Percentiles rank a stretch among this genome's conserved stretches.
phyloP scores from a whole-genome alignment of 2,113 vertebrate genomes.

The Mystacornis crossleyi region DNA sequence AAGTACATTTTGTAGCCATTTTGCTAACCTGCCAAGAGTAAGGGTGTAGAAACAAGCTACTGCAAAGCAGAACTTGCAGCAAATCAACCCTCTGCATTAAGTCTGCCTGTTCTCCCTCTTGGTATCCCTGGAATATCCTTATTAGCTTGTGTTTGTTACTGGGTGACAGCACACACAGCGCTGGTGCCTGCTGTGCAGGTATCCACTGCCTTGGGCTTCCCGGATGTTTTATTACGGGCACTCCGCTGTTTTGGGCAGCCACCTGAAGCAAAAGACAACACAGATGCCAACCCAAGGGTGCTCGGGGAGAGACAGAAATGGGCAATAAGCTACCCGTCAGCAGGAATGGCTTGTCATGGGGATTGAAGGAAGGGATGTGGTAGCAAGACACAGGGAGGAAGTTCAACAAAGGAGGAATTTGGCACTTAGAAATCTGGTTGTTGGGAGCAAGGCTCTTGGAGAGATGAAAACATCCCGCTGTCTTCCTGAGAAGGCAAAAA shows the following conservation, averaged over 20 bases:
- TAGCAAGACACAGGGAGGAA: neutral
- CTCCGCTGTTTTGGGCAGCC: neutral
- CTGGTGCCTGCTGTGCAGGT: neutral
- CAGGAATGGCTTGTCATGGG: neutral
- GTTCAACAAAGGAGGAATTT: neutral
- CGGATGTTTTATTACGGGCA: neutral
- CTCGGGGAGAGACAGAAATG: neutral
- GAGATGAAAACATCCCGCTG: neutral
- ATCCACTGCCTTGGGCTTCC: neutral
- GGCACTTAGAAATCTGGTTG: neutral
- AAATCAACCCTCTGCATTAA: neutral
- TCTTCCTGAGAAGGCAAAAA: neutral
- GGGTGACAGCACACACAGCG: neutral
- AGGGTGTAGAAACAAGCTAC: neutral
- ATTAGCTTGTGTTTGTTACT: neutral
- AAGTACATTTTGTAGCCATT: neutral
- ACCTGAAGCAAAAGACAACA: neutral
- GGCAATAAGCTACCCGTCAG: neutral
- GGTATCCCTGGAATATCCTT: neutral
- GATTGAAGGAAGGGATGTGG: neutral
- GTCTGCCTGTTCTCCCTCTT: too few species aligned
- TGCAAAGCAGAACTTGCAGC: neutral
- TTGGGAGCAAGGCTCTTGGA: neutral
- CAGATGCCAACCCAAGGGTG: neutral
- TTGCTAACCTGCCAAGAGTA: neutral